These are phyloP conservation scores for Ceryle rudis DNA, from an alignment of 2,797 vertebrate species.

Conservation along the genomic window DNA sequence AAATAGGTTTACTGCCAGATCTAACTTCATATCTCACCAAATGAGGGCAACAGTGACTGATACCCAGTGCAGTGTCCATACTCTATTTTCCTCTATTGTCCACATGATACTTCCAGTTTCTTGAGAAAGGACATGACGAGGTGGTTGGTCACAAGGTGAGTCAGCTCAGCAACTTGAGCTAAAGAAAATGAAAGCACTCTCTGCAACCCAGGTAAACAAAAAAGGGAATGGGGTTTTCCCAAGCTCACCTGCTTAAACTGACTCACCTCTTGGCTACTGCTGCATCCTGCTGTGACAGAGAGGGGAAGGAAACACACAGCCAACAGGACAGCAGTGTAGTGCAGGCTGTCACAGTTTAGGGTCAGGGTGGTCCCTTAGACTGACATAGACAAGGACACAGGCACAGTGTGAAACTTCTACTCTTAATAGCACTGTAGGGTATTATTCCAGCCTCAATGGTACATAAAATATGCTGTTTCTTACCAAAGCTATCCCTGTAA, in stretches of 20 bases:
- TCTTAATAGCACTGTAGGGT: neutral
- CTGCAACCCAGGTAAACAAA: neutral
- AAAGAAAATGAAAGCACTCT: neutral
- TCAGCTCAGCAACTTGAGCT: neutral
- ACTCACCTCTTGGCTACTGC: neutral
- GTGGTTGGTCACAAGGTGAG: neutral
- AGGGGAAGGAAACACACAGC: neutral
- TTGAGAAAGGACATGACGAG: neutral
- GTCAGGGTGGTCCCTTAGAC: too few species aligned
- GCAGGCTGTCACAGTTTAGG: neutral
- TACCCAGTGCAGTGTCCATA: rapidly evolving
- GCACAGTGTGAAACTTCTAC: neutral
- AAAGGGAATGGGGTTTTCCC: neutral
- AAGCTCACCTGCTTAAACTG: neutral
- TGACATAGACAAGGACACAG: too few species aligned
- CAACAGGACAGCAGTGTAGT: neutral
- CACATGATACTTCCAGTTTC: neutral
- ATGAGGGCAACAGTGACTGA: neutral
- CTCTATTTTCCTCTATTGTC: neutral
- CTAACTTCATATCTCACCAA: neutral
- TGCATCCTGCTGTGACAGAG: neutral
- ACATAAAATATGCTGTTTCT: neutral
- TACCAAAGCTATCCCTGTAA: neutral
- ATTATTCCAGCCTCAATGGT: neutral
- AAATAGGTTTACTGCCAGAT: neutral